Base-by-base conservation (phyloP, 37 sponge, comb jelly and placozoan species). In the Aphrocallistes beatrix region DNA sequence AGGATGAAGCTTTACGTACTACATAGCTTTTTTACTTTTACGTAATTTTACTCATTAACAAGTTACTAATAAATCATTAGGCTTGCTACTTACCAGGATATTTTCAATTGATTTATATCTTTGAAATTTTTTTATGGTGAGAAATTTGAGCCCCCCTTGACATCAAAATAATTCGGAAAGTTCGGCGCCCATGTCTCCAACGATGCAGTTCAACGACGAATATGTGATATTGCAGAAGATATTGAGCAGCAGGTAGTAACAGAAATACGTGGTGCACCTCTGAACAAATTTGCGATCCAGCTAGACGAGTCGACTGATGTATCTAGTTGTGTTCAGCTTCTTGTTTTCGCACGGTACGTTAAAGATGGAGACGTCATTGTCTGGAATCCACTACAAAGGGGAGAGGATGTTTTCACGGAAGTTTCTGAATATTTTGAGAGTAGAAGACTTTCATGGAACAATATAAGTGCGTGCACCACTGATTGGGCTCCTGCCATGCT, bases 271-370 rank as follows among this genome's bases (percentile, higher is more conserved):
- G 25, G 75, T 60, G 75, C 75, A 60, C 75, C 75, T 60, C 75
- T 60, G 75, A 60, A 60, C 75, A 60, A n/a, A 60, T 60, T 60
- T 60, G 75, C 75, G n/a, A 60, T 60, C 75, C 75, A 60, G 75
- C 75, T 60, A 60, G 75, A 60, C 75, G 75, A 60, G n/a, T 60
- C 75, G 75, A 60, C 75, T 60, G 75, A 60, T 60, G 75, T 60
- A 60, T 60, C 75, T 60, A 60, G 75, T 60, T 60, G 75, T 30
- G 75, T 30, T 19, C 75, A 60, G 75, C 75, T 60, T 32, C 75
- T 60, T 60, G 75, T 60, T 60, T 60, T 60, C 75, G 75, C 75
- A 60, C 25, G 75, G 75, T 60, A 60, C 75, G n/a, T 60, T 60
- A 60, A 60, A 30, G 75, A 60, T 60, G 75, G 75, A 21, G 75